phyloP scores from a whole-genome alignment of 2,797 vertebrate genomes.

The Rhinoraja longicauda region DNA sequence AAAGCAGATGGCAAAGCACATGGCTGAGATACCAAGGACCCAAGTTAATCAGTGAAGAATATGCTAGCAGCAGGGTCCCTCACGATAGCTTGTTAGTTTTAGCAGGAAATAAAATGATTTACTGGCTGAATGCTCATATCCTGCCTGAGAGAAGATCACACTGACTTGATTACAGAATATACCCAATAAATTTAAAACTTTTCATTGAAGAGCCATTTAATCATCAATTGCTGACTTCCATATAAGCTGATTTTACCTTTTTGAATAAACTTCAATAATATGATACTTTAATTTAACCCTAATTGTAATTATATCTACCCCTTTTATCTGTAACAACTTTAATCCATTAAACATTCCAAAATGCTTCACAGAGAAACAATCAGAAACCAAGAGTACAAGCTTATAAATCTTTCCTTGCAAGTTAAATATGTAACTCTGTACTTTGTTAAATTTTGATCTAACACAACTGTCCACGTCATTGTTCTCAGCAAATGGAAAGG shows the following conservation, averaged over 20 bases:
- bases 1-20: conserved; percentile 16
- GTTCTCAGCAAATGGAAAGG: background rate
- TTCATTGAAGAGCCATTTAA: background rate
- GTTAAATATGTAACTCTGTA: background rate
- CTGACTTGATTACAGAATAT: background rate
- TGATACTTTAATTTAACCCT: background rate
- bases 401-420: background rate
- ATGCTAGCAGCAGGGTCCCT: background rate
- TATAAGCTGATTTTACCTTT: background rate
- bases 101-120: background rate
- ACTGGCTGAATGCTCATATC: background rate
- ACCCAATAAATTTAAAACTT: background rate
- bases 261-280: background rate
- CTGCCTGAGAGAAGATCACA: background rate
- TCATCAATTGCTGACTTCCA: background rate
- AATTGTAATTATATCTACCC: background rate
- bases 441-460: background rate
- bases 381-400: background rate
- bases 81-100: background rate
- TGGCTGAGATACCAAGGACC: background rate
- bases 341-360: background rate
- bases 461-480: background rate
- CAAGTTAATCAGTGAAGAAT: background rate
- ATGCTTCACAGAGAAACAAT: background rate
- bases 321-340: background rate